Evolutionary conservation across 1,140 invertebrate genomes (phyloP).

Genomic region (Pseudomyrmex pallidus): DNA sequence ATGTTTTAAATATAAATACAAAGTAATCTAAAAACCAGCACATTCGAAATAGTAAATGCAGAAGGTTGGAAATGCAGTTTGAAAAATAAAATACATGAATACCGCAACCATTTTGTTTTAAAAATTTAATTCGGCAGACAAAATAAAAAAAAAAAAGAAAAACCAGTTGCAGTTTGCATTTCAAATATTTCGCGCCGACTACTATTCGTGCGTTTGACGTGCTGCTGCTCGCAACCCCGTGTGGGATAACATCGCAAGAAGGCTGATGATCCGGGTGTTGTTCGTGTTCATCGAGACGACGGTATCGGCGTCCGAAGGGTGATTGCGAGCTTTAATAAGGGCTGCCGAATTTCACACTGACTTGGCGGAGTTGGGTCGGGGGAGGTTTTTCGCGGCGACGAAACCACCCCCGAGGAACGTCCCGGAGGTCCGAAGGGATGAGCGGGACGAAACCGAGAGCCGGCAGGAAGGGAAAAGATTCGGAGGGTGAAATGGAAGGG

Average conservation of each 20-base stretch:
- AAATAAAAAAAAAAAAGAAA: background rate
- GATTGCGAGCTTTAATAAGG: slow-evolving; percentile 84
- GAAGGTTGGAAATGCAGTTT: background rate
- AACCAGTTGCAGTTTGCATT: background rate
- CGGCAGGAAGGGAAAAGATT: slow-evolving; percentile 73
- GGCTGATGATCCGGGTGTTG: slow-evolving; percentile 50
- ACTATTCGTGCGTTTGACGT: slow-evolving; percentile 10
- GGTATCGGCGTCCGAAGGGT: slow-evolving; percentile 59
- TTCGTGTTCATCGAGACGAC: slow-evolving; percentile 36
- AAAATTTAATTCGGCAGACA: background rate
- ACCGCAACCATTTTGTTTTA: background rate
- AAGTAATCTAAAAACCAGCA: background rate
- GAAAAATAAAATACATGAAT: background rate
- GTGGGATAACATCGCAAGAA: slow-evolving; percentile 40
- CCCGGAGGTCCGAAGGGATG: slow-evolving; percentile 46
- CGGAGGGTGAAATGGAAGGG: slow-evolving; percentile 65
- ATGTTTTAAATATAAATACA: background rate
- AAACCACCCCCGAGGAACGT: slow-evolving; percentile 35
- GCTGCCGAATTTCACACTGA: slow-evolving; percentile 85
- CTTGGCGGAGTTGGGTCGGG: slow-evolving; percentile 70
- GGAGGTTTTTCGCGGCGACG: slow-evolving; percentile 49
- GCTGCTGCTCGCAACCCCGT: background rate
- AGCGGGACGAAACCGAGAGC: slow-evolving; percentile 48
- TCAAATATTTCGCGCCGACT: background rate
- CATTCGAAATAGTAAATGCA: background rate